Evolutionary conservation across 2,888 invertebrate species (phyloP).

Genomic region (Drosophila neotestacea): DNA sequence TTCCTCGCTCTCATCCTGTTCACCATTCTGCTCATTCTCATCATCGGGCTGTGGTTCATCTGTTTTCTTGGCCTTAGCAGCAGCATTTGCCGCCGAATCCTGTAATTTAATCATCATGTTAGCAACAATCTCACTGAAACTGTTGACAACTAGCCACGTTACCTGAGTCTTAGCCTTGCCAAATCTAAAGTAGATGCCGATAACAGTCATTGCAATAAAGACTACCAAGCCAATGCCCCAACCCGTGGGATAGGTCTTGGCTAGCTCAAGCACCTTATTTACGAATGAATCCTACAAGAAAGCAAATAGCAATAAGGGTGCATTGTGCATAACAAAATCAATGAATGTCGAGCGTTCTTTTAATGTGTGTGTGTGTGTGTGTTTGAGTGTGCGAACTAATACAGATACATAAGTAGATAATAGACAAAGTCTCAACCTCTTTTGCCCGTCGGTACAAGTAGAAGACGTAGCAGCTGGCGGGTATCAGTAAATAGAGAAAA

Average conservation of each 20-base stretch:
- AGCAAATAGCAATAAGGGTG: conserved; percentile 51
- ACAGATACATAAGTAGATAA: conserved; percentile 17
- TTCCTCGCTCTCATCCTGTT: conserved; percentile 61
- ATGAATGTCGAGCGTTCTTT: conserved; percentile 29
- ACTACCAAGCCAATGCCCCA: conserved; percentile 94
- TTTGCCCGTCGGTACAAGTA: conserved; percentile 88
- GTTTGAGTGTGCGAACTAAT: conserved; percentile 3
- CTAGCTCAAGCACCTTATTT: conserved; percentile 90
- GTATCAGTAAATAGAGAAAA: conserved; percentile 91
- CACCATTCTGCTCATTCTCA: conserved; percentile 47
- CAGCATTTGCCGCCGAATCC: conserved; percentile 85
- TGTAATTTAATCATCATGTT: conserved; percentile 53
- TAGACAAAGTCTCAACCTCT: conserved; percentile 87
- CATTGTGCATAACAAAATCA: conserved; percentile 51
- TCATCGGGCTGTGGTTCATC: conserved; percentile 89
- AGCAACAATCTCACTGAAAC: not conserved
- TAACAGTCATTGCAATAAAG: conserved; percentile 91
- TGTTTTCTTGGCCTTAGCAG: conserved; percentile 89
- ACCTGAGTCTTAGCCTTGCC: conserved; percentile 85
- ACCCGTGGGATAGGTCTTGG: conserved; percentile 95
- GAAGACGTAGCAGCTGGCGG: conserved; percentile 89
- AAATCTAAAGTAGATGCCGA: conserved; percentile 84
- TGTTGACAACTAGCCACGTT: conserved; percentile 67
- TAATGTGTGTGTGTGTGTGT: conserved; percentile 20
- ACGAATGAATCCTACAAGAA: conserved; percentile 91